Percentiles rank a stretch among this genome's conserved stretches.
Conservation (phyloP, 2,113 vertebrate genomes). For the Eidolon helvum region DNA sequence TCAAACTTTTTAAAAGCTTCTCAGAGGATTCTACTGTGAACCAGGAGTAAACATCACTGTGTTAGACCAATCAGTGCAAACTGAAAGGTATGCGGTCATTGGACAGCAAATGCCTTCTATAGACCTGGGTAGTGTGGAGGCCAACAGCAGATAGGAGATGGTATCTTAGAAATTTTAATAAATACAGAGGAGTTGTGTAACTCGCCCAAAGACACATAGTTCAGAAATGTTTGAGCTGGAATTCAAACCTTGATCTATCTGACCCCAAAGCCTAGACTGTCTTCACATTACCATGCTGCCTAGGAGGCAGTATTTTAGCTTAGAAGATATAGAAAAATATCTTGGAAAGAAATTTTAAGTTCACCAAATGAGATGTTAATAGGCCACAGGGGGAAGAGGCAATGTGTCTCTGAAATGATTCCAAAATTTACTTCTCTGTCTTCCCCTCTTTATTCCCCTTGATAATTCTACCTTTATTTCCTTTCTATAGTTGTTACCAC, state of each 20-base stretch:
- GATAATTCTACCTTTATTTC: not conserved
- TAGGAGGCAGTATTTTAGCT: not conserved
- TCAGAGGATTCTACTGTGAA: not conserved
- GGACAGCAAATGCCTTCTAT: not conserved
- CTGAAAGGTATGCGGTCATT: not conserved
- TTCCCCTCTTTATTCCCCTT: not conserved
- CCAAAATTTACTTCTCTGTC: not conserved
- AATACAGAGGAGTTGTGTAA: not conserved
- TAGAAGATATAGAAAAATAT: not conserved
- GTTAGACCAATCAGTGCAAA: not conserved
- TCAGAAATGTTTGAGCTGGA: not conserved
- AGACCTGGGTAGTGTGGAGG: not conserved
- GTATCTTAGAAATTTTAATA: not conserved
- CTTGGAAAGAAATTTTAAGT: not conserved
- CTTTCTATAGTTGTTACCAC: not conserved
- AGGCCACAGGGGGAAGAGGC: not conserved
- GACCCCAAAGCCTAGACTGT: not conserved
- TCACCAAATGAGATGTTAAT: not conserved
- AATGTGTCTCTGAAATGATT: not conserved
- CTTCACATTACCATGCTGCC: not conserved
- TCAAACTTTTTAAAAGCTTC: not conserved
- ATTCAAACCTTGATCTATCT: not conserved
- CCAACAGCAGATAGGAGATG: not conserved
- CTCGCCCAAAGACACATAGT: not conserved
- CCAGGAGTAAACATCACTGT: not conserved